Conservation (phyloP, 1,140 invertebrate genomes). For the Drosophila nannoptera region DNA sequence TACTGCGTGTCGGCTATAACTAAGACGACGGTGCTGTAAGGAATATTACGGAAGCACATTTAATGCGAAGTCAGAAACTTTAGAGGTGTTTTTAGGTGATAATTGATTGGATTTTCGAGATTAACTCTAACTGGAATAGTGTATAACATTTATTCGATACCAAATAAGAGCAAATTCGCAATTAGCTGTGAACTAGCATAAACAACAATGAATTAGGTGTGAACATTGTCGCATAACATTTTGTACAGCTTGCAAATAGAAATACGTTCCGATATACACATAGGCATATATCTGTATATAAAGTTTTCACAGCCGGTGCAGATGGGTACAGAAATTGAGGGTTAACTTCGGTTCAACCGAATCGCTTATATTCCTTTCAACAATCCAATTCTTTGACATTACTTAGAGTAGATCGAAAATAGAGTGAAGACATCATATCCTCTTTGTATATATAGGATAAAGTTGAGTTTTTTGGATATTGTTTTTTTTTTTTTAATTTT, state of each 20-base stretch:
- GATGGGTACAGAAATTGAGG: conserved; percentile 16
- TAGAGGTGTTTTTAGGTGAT: conserved; percentile 32
- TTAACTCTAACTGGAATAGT: neutral
- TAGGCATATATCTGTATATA: neutral
- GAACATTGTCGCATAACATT: conserved; percentile 60
- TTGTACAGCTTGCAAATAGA: conserved; percentile 57
- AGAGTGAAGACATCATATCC: too few species aligned
- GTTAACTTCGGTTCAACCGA: conserved; percentile 15
- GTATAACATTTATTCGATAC: conserved; percentile 24
- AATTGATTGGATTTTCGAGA: neutral
- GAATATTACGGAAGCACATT: conserved; percentile 65
- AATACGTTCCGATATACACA: conserved; percentile 21
- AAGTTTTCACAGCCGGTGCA: conserved; percentile 9
- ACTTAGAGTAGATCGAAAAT: too few species aligned
- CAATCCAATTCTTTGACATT: too few species aligned
- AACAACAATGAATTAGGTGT: conserved; percentile 60
- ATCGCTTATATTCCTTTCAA: conserved; percentile 31
- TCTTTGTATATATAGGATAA: too few species aligned
- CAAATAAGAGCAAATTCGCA: conserved; percentile 37
- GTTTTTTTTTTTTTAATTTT: neutral
- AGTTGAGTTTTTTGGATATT: too few species aligned
- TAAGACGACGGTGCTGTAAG: conserved; percentile 90
- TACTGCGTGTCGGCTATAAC: conserved; percentile 94
- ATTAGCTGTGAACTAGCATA: conserved; percentile 46
- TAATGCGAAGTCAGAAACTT: conserved; percentile 48